Base-by-base conservation (phyloP, 2,797 vertebrate species). In the Sebastiscus tertius region DNA sequence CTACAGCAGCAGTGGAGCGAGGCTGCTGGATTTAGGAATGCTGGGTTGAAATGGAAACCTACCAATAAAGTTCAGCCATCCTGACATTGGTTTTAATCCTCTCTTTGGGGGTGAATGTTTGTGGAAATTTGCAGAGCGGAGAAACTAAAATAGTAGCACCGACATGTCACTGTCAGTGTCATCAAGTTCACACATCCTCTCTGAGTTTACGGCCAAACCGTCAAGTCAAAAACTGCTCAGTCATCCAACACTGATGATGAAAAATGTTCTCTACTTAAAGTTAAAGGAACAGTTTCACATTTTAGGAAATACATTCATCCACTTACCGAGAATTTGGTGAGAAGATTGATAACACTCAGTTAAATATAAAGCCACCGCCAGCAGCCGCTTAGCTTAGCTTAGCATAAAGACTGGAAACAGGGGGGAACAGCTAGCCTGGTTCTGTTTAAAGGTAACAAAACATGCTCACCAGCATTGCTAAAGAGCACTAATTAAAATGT, bases 1-100 rank as follows among this genome's bases (percentile, higher is more conserved):
- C 72, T 10, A n/a, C 2, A 11, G 75, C 70, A 60, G 49, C 73
- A 18, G 68, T 2, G 33, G 24, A 52, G 42, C 7, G 72, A 68
- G 26, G 67, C 65, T 61, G 79, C 24, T 68, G 59, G 16, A 59
- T 74, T 55, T 6, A 77, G 74, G 85, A 86, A 74, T 33, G 36
- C 65, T 55, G 79, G 62, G 36, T 33, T n/a, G 34, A 72, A 88
- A 79, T 72, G 67, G 59, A 87, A 86, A 80, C 29, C 55, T 68
- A 81, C 80, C 66, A 58, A 61, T 67, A 77, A 20, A 79, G 78
- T 49, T 56, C 58, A 39, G 60, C 66, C 42, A 5, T 18, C 2
- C 56, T 39, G 70, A 64, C 66, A 10, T 12, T 62, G 56, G 70
- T 22, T 77, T 83, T 34, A 62, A 80, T 14, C 54, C 7, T 31